Base-by-base conservation (phyloP, 2,797 vertebrate genomes). In the Podarcis lilfordi region DNA sequence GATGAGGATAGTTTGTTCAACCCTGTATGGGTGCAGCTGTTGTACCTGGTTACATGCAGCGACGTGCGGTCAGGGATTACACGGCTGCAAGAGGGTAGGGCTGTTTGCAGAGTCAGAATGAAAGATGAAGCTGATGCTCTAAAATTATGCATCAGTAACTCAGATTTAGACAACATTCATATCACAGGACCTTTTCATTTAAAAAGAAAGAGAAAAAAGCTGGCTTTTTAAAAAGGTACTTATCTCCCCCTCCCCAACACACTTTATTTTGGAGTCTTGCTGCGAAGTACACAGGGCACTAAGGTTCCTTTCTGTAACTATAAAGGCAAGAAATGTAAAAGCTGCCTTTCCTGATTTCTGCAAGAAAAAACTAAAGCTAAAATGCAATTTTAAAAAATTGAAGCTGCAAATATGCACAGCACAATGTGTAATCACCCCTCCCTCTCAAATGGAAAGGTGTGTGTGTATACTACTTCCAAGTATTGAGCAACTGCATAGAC, bases 1-100 rank as follows among this genome's bases (percentile, higher is more conserved):
- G 85, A 50, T 45, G 37, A 84, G 76, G 77, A 64, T 68, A 72
- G 66, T 72, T 88, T 61, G 37, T 80, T 50, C 74, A 61, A 32
- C n/a, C 10, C 29, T 35, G 50, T 23, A 29, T 59, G 45, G 23
- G 37, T 72, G 45, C 68, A 80, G 85, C 68, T 80, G 85, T 21
- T 55, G 85, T 72, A 40, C 82, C 68, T 55, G 69, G 40, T 11
- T 45, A 35, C 82, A 89, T 74, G 68, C 55, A 85, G 55, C 50
- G 80, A 89, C 76, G 25, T 80, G 82, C 27, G 77, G n/a, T 29
- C 37, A 80, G 29, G 40, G 75, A 84, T 61, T 45, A n/a, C 43
- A 74, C 11, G 35, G n/a, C 66, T 89, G 11, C 35, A 74, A 72
- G 84, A 25, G 17, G 19, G 59, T 84, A 64, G 40, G 87, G 66